These are phyloP conservation scores for Meghimatium bilineatum DNA, from an alignment of 2,888 invertebrate species.

Conservation along the genomic window DNA sequence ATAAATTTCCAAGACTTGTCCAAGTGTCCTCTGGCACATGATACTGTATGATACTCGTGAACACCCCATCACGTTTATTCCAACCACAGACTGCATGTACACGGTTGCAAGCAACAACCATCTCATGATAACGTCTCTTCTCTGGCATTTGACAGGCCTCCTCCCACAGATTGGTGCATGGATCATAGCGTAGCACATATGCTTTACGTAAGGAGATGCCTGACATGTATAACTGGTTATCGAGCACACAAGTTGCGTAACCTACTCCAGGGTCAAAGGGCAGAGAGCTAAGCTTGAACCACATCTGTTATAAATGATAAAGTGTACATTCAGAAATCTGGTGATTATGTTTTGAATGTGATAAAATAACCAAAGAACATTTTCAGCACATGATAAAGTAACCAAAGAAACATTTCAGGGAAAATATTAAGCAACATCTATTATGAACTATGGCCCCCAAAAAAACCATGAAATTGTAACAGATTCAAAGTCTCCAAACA, in stretches of 20 bases:
- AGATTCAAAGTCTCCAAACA: too few species aligned
- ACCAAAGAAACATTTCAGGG: too few species aligned
- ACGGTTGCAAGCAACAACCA: conserved; percentile 52
- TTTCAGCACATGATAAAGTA: too few species aligned
- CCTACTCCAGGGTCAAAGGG: conserved; percentile 57
- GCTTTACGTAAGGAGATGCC: conserved; percentile 54
- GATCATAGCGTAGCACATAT: conserved; percentile 55
- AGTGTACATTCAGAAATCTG: too few species aligned
- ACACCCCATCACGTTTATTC: conserved; percentile 54
- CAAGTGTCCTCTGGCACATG: conserved; percentile 50
- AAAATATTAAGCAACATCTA: too few species aligned
- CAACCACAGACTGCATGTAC: conserved; percentile 58
- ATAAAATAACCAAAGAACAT: too few species aligned
- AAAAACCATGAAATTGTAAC: too few species aligned
- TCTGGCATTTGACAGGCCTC: conserved; percentile 56
- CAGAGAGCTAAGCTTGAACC: conserved; percentile 54
- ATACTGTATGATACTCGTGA: conserved; percentile 53
- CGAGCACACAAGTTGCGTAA: conserved; percentile 56
- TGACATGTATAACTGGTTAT: conserved; percentile 56
- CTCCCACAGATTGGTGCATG: conserved; percentile 51
- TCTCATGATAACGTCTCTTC: conserved; percentile 54
- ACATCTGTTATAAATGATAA: conserved; percentile 39
- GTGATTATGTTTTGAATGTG: too few species aligned
- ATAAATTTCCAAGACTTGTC: conserved; percentile 51
- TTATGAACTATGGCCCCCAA: too few species aligned